Evolutionary conservation across 1,140 invertebrate genomes (phyloP).

Genomic region (Bilobella aurantiaca): DNA sequence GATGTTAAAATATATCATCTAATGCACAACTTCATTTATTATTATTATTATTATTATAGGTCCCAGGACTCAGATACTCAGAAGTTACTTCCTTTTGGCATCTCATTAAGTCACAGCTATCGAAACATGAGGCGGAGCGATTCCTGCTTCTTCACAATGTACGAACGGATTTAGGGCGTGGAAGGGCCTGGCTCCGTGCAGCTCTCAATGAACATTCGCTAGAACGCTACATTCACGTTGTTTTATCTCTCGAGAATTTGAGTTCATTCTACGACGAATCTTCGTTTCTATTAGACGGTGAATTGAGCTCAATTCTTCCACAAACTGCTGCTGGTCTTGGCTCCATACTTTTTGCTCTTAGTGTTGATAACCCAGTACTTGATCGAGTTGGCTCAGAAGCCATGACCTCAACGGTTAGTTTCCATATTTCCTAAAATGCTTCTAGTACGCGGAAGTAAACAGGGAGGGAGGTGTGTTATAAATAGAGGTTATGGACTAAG

Average conservation of each 20-base stretch:
- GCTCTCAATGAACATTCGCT: slow-evolving; percentile 78
- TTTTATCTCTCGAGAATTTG: slow-evolving; percentile 53
- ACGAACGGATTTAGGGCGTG: slow-evolving; percentile 66
- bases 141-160: slow-evolving; percentile 69
- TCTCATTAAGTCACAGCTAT: slow-evolving; percentile 45
- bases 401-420: slow-evolving; percentile 4
- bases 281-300: slow-evolving; percentile 65
- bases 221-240: slow-evolving; percentile 66
- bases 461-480: no score
- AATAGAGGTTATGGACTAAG: no score
- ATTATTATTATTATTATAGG: no score
- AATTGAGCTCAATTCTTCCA: slow-evolving; percentile 61
- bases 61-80: slow-evolving; percentile 30
- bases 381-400: slow-evolving; percentile 1
- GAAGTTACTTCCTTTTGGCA: slow-evolving; percentile 25
- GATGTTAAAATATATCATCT: neutral
- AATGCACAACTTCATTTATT: slow-evolving; percentile 38
- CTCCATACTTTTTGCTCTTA: slow-evolving; percentile 79
- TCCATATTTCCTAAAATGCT: no score
- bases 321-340: slow-evolving; percentile 71
- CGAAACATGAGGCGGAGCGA: slow-evolving; percentile 74
- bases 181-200: slow-evolving; percentile 68
- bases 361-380: slow-evolving; percentile 70
- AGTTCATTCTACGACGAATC: slow-evolving; percentile 70
- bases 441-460: no score